phyloP scores from a whole-genome alignment of 1,140 invertebrate genomes.

The Aleiodes sp. region DNA sequence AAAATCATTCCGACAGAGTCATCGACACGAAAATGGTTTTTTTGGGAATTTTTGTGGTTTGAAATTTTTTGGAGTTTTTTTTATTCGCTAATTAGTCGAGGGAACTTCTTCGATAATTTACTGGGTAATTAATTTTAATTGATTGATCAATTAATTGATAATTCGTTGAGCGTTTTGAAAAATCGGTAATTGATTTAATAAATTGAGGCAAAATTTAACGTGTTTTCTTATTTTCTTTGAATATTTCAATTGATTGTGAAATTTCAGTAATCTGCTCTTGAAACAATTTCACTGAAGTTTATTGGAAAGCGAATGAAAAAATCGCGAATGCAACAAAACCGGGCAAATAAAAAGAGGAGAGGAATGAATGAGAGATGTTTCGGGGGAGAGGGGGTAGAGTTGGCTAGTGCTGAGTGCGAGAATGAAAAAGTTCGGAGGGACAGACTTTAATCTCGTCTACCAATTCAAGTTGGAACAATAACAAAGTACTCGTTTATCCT shows the following conservation, averaged over 20 bases:
- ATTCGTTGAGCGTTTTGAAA: too few species aligned
- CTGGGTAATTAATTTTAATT: too few species aligned
- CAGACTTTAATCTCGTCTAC: slow-evolving; percentile 19
- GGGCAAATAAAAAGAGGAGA: slow-evolving; percentile 21
- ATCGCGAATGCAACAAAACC: slow-evolving; percentile 33
- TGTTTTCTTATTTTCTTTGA: too few species aligned
- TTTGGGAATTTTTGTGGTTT: slow-evolving; percentile 15
- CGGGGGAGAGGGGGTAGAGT: neutral
- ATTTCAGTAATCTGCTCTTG: too few species aligned
- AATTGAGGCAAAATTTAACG: too few species aligned
- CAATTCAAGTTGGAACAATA: slow-evolving; percentile 14
- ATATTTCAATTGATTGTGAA: too few species aligned
- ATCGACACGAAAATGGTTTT: slow-evolving; percentile 42
- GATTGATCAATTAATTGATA: too few species aligned
- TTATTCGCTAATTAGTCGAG: neutral
- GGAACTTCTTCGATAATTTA: neutral
- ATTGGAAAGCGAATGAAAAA: neutral
- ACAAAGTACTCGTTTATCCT: neutral
- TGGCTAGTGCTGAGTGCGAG: neutral
- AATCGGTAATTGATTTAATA: too few species aligned
- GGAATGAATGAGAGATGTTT: too few species aligned
- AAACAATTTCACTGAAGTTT: too few species aligned
- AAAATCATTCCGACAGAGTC: slow-evolving; percentile 62
- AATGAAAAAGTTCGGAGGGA: slow-evolving; percentile 11
- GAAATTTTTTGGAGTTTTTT: neutral